Evolutionary conservation across 2,797 vertebrate genomes (phyloP), one percentile per base, ranked within the genome.

Genomic region (Aphelocoma californica): DNA sequence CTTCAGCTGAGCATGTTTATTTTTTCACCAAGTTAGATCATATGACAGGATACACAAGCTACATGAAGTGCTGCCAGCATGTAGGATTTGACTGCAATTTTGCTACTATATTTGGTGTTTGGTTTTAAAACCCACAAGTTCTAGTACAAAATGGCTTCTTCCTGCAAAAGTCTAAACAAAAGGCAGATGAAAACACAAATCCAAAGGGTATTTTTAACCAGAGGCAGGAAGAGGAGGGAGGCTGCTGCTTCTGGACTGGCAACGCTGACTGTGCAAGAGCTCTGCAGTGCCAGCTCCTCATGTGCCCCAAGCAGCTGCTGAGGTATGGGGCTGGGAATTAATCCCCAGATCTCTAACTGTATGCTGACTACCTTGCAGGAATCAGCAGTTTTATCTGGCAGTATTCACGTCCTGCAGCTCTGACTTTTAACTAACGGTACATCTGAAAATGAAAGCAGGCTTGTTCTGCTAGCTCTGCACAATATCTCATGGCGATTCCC

Each of bases 31-130:
- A 81, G 83, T 60, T 60, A 50, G 66, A 86, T 92, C 92, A 93
- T 81, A 79, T 94, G 95, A 96, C 90, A 92, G 91, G 92, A 96
- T 96, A 90, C 64, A 90, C 85, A 86, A 91, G 91, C 53, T 77
- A 57, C 84, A 77, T 4, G 28, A 94, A 95, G 82, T 50, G 34
- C 91, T 95, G 94, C 90, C 95, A 95, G 79, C 67, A 18, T 32
- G 77, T 42, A 73, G 77, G 36, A 83, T 86, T 86, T 81, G 73
- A 92, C 70, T 80, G 82, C 73, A 92, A 64, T 90, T 92, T 88
- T 77, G 44, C 83, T 88, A n/a, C 94, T 86, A 85, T 91, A 92
- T 94, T 94, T 81, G 82, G 94, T 2, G 3, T 42, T 92, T 65
- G 40, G 31, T 53, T 93, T 93, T 28, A 70, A 92, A 5, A 48